Base-by-base conservation (phyloP, 1,140 invertebrate species). In the Sminthurinus signatus region DNA sequence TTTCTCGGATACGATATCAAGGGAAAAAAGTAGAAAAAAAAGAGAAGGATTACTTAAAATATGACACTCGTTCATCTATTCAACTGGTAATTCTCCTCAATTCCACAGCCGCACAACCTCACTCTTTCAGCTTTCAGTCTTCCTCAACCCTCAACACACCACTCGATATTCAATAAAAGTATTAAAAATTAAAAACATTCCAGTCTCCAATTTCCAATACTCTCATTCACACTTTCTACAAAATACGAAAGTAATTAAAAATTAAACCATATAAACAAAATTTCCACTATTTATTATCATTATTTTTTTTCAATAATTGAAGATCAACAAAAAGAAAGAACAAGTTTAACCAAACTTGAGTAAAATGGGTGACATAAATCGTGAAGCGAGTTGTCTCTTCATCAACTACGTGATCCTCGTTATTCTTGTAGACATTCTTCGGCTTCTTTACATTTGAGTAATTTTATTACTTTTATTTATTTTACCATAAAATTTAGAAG, bases 321-420 rank as follows among this genome's bases (percentile, higher is more conserved):
- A 36, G 32, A 36, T 15, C 5, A 15, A 36, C 32, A 36, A 36
- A 15, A 59, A 17, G 5, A 42, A 42, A 31, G 17, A 43, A 44
- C 32, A 31, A 39, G 15, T 3, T 4, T 8, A 12, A 14, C 42
- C 2, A 10, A 31, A 65, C 51, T 31, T 25, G 43, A 58, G 23
- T 36, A 58, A 17, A 48, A 65, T 62, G 62, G 43, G 44, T 55
- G 69, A 70, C 39, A 48, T 65, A 3, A 68, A 72, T 44, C 62
- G 68, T 27, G 70, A 73, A 55, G 72, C 72, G 21, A 57, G 62
- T 19, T 73, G 73, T 42, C 64, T 75, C 27, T 65, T 74, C 14
- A 64, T 75, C 32, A 75, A 74, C 58, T 75, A 75, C 65, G 55
- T 74, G 31, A 74, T 75, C 46, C 68, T 75, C 21, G 62, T 75